These are phyloP conservation scores for Allobates femoralis DNA, from an alignment of 2,797 vertebrate genomes.

Conservation along the genomic window DNA sequence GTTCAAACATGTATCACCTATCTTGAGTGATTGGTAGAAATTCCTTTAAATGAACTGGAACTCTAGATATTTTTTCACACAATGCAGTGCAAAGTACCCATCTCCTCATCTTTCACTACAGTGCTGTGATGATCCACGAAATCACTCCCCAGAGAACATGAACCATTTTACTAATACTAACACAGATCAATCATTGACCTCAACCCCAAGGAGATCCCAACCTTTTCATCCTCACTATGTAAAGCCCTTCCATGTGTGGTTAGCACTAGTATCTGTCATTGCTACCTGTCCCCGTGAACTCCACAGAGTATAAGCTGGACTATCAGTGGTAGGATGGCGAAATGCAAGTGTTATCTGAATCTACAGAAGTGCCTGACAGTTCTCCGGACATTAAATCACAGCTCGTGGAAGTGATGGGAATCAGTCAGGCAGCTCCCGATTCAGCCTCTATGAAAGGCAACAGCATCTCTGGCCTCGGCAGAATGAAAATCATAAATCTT, in stretches of 20 bases:
- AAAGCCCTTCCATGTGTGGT: slow-evolving; percentile 3
- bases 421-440: slow-evolving; percentile 71
- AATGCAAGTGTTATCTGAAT: slow-evolving; percentile 66
- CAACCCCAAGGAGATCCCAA: not conserved
- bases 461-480: slow-evolving; percentile 65
- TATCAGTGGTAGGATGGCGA: not conserved
- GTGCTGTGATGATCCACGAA: not conserved
- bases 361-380: slow-evolving; percentile 72
- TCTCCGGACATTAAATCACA: slow-evolving; percentile 70
- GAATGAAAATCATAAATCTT: slow-evolving; percentile 81
- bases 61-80: not conserved
- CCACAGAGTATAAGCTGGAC: not conserved
- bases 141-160: not conserved
- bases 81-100: not conserved
- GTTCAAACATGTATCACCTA: not conserved
- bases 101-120: not conserved
- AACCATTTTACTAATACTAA: not conserved
- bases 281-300: slow-evolving; percentile 19
- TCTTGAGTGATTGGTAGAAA: not conserved
- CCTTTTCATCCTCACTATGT: not conserved
- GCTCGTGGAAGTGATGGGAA: slow-evolving; percentile 72
- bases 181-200: not conserved
- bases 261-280: slow-evolving; percentile 2
- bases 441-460: slow-evolving; percentile 64
- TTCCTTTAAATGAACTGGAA: not conserved